phyloP scores from a whole-genome alignment of 2,113 vertebrate species.

The Callipepla squamata region DNA sequence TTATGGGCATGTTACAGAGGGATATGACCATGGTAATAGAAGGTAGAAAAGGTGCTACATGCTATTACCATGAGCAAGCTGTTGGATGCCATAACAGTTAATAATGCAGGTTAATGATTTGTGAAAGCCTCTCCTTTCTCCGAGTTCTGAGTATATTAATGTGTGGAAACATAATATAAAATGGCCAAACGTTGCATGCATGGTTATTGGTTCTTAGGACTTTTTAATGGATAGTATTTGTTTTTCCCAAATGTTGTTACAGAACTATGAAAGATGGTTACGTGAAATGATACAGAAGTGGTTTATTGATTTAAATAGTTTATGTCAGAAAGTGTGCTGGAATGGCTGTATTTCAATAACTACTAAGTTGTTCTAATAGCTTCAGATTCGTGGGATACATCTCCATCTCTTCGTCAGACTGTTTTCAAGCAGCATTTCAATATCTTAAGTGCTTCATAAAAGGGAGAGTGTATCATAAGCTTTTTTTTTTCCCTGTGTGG shows the following conservation, averaged over 20 bases:
- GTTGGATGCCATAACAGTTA: not conserved
- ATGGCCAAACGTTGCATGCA: not conserved
- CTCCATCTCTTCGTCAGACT: not conserved
- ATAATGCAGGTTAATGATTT: conserved; percentile 34
- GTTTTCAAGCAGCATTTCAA: not conserved
- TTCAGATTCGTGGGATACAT: not conserved
- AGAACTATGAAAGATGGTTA: not conserved
- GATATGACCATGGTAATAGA: not conserved
- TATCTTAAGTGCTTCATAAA: not conserved
- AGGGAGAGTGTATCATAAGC: not conserved
- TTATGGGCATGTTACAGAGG: not conserved
- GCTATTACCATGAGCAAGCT: not conserved
- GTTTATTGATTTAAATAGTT: not conserved
- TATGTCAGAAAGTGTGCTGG: not conserved
- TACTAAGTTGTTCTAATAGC: not conserved
- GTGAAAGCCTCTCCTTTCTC: conserved; percentile 7
- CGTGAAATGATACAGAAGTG: not conserved
- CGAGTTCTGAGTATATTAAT: conserved; percentile 5
- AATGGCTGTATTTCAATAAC: not conserved
- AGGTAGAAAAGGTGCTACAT: not conserved
- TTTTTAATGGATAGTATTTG: not conserved
- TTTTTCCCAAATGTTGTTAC: not conserved
- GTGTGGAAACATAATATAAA: not conserved
- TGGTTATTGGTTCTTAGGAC: not conserved
- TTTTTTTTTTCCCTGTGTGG: not conserved